phyloP scores from a whole-genome alignment of 2,888 invertebrate genomes.

The Operophtera brumata region DNA sequence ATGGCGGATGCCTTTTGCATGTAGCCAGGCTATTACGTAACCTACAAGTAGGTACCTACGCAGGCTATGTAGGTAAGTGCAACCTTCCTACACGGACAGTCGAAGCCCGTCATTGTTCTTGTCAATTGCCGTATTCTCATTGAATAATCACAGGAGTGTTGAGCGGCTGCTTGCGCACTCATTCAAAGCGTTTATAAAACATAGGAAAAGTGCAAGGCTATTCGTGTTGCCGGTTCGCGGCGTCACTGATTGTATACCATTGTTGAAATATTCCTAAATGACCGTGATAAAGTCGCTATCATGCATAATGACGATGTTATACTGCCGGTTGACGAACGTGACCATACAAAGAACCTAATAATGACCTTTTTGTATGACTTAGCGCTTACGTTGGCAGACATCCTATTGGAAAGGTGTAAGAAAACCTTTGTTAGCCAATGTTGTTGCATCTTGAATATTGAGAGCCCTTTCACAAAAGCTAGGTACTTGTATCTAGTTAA shows the following conservation, averaged over 20 bases:
- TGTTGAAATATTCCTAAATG: conserved; percentile 25
- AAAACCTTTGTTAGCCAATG: conserved; percentile 1
- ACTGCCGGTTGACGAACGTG: conserved; percentile 28
- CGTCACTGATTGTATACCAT: conserved; percentile 33
- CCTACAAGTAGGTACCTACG: conserved; percentile 36
- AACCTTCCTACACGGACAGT: conserved; percentile 50
- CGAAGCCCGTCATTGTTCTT: conserved; percentile 63
- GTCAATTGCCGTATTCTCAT: conserved; percentile 62
- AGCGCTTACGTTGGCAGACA: conserved; percentile 2
- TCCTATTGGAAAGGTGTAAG: not conserved
- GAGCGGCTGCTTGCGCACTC: conserved; percentile 45
- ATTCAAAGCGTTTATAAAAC: conserved; percentile 55
- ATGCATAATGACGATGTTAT: conserved; percentile 19
- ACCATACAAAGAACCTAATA: conserved; percentile 28
- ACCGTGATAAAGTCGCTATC: conserved; percentile 20
- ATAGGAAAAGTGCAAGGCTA: conserved; percentile 61
- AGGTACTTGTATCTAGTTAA: not conserved
- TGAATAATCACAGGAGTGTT: conserved; percentile 55
- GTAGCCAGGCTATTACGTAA: conserved; percentile 57
- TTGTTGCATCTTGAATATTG: conserved; percentile 5
- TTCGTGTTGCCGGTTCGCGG: conserved; percentile 27
- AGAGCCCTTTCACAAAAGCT: not conserved
- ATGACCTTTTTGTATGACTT: conserved; percentile 1
- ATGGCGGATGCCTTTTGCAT: conserved; percentile 64
- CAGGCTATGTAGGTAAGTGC: conserved; percentile 13